Percentiles rank a stretch among this genome's conserved stretches.
Conservation (phyloP, 2,888 invertebrate genomes). For the Rhimphoctona megacephalus region DNA sequence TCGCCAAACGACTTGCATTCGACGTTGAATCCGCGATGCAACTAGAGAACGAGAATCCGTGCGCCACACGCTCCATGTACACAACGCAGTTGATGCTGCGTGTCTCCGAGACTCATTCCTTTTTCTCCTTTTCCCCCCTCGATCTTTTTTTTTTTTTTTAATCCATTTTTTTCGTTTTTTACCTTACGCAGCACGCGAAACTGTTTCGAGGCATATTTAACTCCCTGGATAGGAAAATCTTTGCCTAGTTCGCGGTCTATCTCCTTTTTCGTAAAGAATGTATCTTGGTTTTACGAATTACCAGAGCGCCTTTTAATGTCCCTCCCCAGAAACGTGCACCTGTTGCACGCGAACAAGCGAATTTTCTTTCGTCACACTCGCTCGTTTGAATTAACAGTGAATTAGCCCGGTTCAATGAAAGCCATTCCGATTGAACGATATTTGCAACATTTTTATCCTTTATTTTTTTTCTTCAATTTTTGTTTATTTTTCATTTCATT, state of each 20-base stretch:
- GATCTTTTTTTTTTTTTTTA: neutral
- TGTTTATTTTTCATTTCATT: neutral
- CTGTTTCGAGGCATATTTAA: slow-evolving; percentile 23
- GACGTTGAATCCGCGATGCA: slow-evolving; percentile 39
- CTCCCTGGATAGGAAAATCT: slow-evolving; percentile 36
- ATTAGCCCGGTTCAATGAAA: neutral
- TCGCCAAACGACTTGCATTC: slow-evolving; percentile 47
- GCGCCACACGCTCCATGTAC: slow-evolving; percentile 35
- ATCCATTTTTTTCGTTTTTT: slow-evolving; percentile 5
- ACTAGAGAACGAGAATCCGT: slow-evolving; percentile 46
- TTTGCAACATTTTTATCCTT: neutral
- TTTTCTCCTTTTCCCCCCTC: slow-evolving; percentile 17
- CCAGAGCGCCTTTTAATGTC: slow-evolving; percentile 65
- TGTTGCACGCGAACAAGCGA: slow-evolving; percentile 16
- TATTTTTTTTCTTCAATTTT: neutral
- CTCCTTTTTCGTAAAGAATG: slow-evolving; percentile 76
- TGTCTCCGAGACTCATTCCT: slow-evolving; percentile 20
- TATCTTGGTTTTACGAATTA: slow-evolving; percentile 29
- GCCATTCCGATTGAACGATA: neutral
- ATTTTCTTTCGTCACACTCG: slow-evolving; percentile 18
- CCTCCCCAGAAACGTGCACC: slow-evolving; percentile 49
- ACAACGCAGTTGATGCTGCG: slow-evolving; percentile 39
- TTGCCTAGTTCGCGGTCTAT: slow-evolving; percentile 76
- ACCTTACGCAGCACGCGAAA: slow-evolving; percentile 30
- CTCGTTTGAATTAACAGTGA: neutral